Base-by-base conservation (phyloP, 2,797 vertebrate genomes). In the Cryptoblepharus egeriae region DNA sequence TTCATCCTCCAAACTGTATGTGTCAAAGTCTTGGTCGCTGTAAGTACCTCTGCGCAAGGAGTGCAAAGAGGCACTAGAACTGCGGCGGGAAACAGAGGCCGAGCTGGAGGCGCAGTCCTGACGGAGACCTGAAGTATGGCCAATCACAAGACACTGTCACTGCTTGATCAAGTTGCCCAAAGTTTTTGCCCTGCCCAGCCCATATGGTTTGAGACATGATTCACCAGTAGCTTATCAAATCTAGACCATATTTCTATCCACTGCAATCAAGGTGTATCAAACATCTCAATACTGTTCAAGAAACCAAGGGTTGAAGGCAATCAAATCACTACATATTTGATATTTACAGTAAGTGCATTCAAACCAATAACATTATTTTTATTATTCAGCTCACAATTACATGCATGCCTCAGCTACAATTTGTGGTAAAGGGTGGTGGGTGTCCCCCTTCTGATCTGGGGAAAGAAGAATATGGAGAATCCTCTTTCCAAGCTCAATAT, bases 101-200 rank as follows among this genome's bases (percentile, higher is more conserved):
- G 98, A 98, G 92, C 96, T 97, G 80, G 97, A 98, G 77, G 98
- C 98, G 4, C 96, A 98, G 88, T 99, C 98, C 93, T 99, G 98
- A 45, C 97, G 96, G 58, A 99, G 95, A 94, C 98, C 98, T 99
- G 83, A 63, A 80, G 45, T 0, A 32, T 28, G 13, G 13, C 42
- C 57, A 12, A 55, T 42, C 3, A 1, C 0, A 1, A 52, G 52
- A 58, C 70, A 61, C 30, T 63, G 30, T 68, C 28, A 79, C 32
- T 1, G 5, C 0, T 1, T 0, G 18, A 18, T 13, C 28, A 11
- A 0, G 10, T 9, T 49, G n/a, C 0, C 4, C 4, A 5, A 63
- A 5, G 1, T 13, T 69, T 60, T 42, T 3, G 30, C 37, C 57
- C 1, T 10, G 7, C 37, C 1, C 7, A 13, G 7, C 37, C 1